Evolutionary conservation across 2,113 vertebrate genomes (phyloP).

Genomic region (Pelmatolapia mariae): DNA sequence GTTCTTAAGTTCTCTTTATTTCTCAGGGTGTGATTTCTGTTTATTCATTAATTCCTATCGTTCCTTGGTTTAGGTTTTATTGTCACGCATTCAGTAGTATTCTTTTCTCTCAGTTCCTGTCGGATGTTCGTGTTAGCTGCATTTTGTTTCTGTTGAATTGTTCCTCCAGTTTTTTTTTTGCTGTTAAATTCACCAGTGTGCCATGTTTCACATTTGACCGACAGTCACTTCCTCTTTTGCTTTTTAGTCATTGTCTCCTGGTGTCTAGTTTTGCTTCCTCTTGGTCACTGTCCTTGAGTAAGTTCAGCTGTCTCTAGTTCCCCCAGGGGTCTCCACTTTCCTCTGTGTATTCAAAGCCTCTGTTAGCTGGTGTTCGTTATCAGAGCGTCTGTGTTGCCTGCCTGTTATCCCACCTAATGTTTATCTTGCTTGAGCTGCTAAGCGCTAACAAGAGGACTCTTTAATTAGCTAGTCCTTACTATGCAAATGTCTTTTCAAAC

Average conservation of each 20-base stretch:
- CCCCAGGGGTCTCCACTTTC: neutral
- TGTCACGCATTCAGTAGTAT: rapidly evolving
- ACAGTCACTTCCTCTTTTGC: neutral
- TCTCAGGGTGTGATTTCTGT: neutral
- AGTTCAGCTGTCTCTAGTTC: neutral
- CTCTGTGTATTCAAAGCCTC: neutral
- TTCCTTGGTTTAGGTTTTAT: neutral
- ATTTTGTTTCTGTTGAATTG: neutral
- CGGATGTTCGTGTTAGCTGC: neutral
- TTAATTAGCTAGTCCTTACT: neutral
- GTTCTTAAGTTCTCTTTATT: neutral
- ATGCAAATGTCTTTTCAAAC: neutral
- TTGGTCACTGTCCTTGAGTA: neutral
- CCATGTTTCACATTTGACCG: rapidly evolving
- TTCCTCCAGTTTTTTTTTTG: rapidly evolving
- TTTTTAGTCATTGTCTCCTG: neutral
- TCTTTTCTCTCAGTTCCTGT: neutral
- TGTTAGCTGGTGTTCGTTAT: neutral
- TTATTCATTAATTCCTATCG: neutral
- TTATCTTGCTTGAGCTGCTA: neutral
- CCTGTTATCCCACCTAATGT: neutral
- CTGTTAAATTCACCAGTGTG: neutral
- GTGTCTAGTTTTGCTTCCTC: neutral
- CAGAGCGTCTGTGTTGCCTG: neutral
- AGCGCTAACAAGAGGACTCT: rapidly evolving